A percentile compares a stretch with the other conserved stretches of the same genome.
Evolutionary conservation across 2,113 vertebrate species (phyloP).

Genomic region (Willisornis vidua): DNA sequence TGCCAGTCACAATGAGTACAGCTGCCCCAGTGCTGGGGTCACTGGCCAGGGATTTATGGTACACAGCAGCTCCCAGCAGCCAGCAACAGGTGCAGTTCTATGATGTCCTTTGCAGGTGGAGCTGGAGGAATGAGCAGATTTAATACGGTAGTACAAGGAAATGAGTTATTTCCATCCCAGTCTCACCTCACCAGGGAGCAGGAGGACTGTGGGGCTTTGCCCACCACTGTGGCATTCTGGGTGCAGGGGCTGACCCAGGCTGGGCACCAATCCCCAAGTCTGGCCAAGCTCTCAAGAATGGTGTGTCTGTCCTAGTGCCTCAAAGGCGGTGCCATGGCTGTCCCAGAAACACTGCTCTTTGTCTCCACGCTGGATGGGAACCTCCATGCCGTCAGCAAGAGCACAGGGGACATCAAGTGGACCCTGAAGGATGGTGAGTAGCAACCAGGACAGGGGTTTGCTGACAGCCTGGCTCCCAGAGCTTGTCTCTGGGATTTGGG

Average conservation of each 20-base stretch:
- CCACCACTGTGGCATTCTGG: background rate
- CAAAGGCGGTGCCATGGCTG: conserved; percentile 70
- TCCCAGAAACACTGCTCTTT: conserved; percentile 88
- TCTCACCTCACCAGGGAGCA: background rate
- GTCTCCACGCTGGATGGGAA: conserved; percentile 92
- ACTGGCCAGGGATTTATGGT: background rate
- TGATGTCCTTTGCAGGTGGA: too few relatives aligned
- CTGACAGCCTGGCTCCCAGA: background rate
- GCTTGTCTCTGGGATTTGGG: background rate
- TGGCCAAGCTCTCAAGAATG: background rate
- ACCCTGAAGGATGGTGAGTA: conserved; percentile 89
- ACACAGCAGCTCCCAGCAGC: background rate
- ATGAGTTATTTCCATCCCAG: background rate
- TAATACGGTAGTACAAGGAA: background rate
- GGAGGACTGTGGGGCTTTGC: background rate
- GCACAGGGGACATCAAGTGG: conserved; percentile 91
- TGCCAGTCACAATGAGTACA: fast-evolving
- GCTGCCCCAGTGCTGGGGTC: background rate
- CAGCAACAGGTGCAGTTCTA: fast-evolving
- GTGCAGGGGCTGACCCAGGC: fast-evolving
- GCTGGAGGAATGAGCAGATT: background rate
- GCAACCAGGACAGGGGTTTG: fast-evolving
- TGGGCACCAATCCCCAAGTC: background rate
- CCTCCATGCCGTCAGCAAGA: conserved; percentile 91
- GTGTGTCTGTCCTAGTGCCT: conserved; percentile 65